Evolutionary conservation across 35 echinoderm and acorn worm species (phyloP).

Genomic region (Apostichopus parvimensis): DNA sequence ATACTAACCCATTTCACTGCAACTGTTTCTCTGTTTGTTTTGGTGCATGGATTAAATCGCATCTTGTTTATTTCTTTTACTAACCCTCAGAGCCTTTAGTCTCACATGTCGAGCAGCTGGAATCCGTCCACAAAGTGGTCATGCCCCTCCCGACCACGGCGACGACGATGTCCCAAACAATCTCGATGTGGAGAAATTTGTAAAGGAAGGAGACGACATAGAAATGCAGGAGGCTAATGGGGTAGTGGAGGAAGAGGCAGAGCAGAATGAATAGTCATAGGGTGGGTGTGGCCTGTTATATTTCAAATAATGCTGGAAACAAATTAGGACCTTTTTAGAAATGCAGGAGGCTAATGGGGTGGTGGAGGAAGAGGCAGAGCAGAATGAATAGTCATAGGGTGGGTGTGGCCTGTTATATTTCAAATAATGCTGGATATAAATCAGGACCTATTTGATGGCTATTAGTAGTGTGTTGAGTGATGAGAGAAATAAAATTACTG

Average conservation of each 20-base stretch:
- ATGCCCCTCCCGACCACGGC: not conserved
- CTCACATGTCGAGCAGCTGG: not conserved
- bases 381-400: not conserved
- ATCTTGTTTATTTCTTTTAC: not conserved
- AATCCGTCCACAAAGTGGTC: not conserved
- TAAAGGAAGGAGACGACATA: slow-evolving; percentile 14
- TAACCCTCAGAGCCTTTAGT: slow-evolving; percentile 30
- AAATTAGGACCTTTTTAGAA: no score
- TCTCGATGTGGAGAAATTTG: not conserved
- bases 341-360: slow-evolving; percentile 10
- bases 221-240: slow-evolving; percentile 3
- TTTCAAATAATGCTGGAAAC: not conserved
- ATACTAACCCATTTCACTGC: no score
- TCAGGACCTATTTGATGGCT: no score
- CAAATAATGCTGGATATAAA: no score
- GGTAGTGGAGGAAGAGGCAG: not conserved
- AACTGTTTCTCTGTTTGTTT: not conserved
- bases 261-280: not conserved
- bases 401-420: not conserved
- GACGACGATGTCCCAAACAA: not conserved
- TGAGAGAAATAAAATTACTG: no score
- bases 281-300: not conserved
- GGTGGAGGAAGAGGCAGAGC: not conserved
- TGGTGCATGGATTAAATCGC: not conserved
- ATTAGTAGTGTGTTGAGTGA: no score